Conservation (phyloP, 2,113 vertebrate species). For the Zootoca vivipara region DNA sequence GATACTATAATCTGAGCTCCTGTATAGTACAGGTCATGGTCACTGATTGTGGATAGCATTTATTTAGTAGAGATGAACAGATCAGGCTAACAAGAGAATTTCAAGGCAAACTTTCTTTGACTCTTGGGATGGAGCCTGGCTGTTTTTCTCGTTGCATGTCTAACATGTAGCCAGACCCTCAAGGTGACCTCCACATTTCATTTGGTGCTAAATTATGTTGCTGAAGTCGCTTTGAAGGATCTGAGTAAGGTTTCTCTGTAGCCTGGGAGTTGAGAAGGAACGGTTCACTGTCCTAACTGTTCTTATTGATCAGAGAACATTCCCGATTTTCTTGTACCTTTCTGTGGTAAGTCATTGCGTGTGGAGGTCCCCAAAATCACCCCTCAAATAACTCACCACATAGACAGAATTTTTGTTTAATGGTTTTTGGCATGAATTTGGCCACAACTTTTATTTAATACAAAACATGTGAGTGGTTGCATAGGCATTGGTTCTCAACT, state of each 20-base stretch:
- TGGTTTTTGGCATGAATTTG: no score
- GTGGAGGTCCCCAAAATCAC: no score
- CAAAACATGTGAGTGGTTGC: no score
- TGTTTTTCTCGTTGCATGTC: neutral
- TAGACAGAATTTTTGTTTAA: no score
- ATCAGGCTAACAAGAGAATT: neutral
- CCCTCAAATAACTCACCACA: no score
- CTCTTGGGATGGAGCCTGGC: neutral
- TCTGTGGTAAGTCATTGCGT: no score
- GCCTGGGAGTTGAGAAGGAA: no score
- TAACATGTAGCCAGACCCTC: neutral
- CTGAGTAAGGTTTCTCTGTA: neutral
- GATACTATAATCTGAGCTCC: neutral
- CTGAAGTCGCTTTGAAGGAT: neutral
- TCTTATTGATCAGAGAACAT: no score
- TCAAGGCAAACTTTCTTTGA: neutral
- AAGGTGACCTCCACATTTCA: neutral
- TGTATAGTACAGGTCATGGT: neutral
- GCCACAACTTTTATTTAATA: no score
- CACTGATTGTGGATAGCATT: neutral
- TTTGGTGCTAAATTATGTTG: neutral
- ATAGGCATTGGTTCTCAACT: no score
- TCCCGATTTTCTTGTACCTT: no score
- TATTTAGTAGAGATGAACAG: neutral
- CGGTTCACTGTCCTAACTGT: no score